Conservation (phyloP, 2,797 vertebrate genomes). For the Triplophysa yarkandensis region DNA sequence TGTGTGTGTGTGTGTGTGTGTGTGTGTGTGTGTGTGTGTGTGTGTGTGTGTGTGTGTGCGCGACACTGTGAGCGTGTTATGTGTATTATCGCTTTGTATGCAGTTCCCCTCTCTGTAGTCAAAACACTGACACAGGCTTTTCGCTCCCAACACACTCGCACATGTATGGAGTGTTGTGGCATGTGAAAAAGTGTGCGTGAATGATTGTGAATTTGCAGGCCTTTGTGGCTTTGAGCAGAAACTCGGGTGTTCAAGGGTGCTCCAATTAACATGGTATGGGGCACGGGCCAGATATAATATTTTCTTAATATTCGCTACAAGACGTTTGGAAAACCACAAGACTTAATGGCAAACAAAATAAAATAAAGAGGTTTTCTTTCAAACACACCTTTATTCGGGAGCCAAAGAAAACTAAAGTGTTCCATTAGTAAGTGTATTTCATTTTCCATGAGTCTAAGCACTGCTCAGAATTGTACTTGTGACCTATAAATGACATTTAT, state of each 20-base stretch:
- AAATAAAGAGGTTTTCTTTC: slow-evolving; percentile 16
- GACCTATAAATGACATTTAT: not conserved
- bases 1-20: slow-evolving; percentile 15
- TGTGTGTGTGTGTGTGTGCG: slow-evolving; percentile 6
- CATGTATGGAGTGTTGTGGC: not conserved
- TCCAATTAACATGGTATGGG: slow-evolving; percentile 24
- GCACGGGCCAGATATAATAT: slow-evolving; percentile 36
- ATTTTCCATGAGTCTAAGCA: slow-evolving; percentile 22
- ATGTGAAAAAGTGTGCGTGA: not conserved
- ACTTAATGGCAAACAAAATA: slow-evolving; percentile 24
- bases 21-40: slow-evolving; percentile 15
- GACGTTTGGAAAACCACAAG: slow-evolving; percentile 25
- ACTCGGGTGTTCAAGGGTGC: slow-evolving; percentile 8
- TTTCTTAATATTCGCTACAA: slow-evolving; percentile 29
- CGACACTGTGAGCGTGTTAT: slow-evolving; percentile 14
- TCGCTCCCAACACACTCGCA: not conserved
- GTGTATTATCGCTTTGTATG: slow-evolving; percentile 20
- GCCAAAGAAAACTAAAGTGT: slow-evolving; percentile 44
- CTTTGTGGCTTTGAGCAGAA: slow-evolving; percentile 10
- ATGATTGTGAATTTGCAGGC: not conserved
- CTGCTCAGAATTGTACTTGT: not conserved
- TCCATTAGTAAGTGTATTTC: slow-evolving; percentile 3
- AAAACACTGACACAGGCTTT: not conserved
- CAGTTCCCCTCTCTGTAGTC: slow-evolving; percentile 5
- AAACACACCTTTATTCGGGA: slow-evolving; percentile 5